Evolutionary conservation across 2,797 vertebrate species (phyloP), one percentile per base, ranked within the genome.

Genomic region (Phataginus tetradactyla): DNA sequence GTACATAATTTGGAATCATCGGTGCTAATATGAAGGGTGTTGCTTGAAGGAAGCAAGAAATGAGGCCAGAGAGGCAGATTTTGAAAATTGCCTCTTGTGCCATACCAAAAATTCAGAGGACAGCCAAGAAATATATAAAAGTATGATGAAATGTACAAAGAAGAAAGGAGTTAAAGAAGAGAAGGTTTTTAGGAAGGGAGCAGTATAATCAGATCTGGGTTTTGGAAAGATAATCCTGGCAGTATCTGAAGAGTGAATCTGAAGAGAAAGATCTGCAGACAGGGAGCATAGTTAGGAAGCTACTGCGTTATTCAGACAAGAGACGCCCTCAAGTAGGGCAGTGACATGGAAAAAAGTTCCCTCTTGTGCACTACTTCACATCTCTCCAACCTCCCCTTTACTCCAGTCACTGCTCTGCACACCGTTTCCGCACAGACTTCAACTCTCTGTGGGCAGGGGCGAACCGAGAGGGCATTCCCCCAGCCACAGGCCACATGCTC

Each of bases 181-280:
- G 55, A 80, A 32, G 27, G 4, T 5, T 85, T 90, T 64, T 69
- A 81, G 84, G 71, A 77, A 86, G 32, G 51, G 39, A 68, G 49
- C 45, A 32, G 69, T 69, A 49, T 83, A 61, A 68, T 71, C 37
- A 93, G 86, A 61, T 59, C 20, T 68, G 71, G 18, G 39, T 64
- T 86, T 96, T 84, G 29, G 79, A 91, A 86, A 92, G 57, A 61
- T 20, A 39, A 51, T 66, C 66, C 72, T 91, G 78, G 42, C 27
- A 75, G 32, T 25, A 25, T 61, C 77, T 37, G 59, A 83, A 51
- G 13, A 78, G 39, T 23, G 17, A 66, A 68, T 49, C 27, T 68
- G 53, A 81, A 51, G n/a, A 39, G 25, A 51, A 61, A 83, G 20
- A 57, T 49, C 49, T 18, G 8, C 27, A 81, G 15, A 64, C 37